phyloP scores from a whole-genome alignment of 1,140 invertebrate species.

The Gonioctena quinquepunctata region DNA sequence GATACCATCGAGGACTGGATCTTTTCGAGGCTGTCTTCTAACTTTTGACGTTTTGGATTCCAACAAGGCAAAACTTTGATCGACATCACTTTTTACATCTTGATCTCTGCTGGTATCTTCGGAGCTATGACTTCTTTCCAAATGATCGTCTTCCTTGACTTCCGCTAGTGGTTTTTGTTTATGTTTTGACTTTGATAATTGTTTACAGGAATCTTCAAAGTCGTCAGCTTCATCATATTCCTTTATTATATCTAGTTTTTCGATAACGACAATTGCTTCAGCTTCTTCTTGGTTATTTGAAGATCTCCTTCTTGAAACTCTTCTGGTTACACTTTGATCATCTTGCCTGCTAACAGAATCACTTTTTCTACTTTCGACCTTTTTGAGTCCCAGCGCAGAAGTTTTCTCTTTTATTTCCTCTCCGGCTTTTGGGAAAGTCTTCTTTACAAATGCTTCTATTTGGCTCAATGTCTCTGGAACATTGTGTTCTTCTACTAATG shows the following conservation, averaged over 20 bases:
- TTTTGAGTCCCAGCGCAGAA: background rate
- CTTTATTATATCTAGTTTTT: background rate
- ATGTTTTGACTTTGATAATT: background rate
- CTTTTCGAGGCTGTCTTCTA: background rate
- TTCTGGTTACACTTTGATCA: background rate
- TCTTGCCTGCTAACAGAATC: background rate
- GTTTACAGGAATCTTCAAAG: background rate
- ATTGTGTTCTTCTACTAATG: background rate
- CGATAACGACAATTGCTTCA: background rate
- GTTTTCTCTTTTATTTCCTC: background rate
- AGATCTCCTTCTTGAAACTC: background rate
- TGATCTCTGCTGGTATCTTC: background rate
- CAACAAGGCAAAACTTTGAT: conserved; percentile 29
- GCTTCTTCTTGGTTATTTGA: background rate
- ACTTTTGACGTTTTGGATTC: conserved; percentile 27
- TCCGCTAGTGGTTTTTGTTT: background rate
- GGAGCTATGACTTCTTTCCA: background rate
- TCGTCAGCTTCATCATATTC: background rate
- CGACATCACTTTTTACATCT: conserved; percentile 10
- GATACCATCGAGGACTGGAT: conserved; percentile 1
- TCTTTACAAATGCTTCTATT: conserved; percentile 9
- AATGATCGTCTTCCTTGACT: background rate
- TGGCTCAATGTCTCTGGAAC: conserved; percentile 7
- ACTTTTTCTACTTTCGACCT: background rate
- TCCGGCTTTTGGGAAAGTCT: background rate